Conservation (phyloP, 1,140 invertebrate genomes). For the Drosophila paulistorum region DNA sequence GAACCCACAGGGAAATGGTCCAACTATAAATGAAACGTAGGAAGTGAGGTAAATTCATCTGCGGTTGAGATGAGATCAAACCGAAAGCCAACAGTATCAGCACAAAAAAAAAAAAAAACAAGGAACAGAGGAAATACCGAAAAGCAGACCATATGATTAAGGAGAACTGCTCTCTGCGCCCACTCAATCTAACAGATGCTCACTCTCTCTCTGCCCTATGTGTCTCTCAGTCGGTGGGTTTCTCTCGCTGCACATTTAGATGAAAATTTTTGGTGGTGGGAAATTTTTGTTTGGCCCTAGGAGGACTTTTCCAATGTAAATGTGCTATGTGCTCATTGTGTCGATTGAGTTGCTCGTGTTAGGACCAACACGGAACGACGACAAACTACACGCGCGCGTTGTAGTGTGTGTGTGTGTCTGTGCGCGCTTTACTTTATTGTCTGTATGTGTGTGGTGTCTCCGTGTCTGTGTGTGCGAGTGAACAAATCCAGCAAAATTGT, state of each 20-base stretch:
- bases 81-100: constrained; percentile 33
- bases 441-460: neutral
- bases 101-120: constrained; percentile 2
- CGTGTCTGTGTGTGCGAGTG: constrained; percentile 7
- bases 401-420: constrained; percentile 22
- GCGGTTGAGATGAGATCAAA: constrained; percentile 58
- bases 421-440: constrained; percentile 17
- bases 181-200: constrained; percentile 35
- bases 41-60: constrained; percentile 75
- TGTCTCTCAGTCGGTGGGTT: too few relatives aligned
- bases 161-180: constrained; percentile 25
- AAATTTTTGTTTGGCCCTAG: constrained; percentile 54
- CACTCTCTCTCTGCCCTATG: constrained; percentile 3
- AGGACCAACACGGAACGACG: constrained; percentile 54
- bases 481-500: constrained; percentile 24
- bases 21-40: constrained; percentile 61
- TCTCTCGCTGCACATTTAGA: constrained; percentile 1
- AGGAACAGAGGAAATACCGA: neutral
- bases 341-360: constrained; percentile 82
- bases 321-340: constrained; percentile 76
- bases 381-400: constrained; percentile 41
- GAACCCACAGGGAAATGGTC: neutral
- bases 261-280: constrained; percentile 65
- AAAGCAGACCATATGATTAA: constrained; percentile 65
- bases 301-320: constrained; percentile 78